phyloP scores from a whole-genome alignment of 2,797 vertebrate species.

The Sebastes kiyomatsui region DNA sequence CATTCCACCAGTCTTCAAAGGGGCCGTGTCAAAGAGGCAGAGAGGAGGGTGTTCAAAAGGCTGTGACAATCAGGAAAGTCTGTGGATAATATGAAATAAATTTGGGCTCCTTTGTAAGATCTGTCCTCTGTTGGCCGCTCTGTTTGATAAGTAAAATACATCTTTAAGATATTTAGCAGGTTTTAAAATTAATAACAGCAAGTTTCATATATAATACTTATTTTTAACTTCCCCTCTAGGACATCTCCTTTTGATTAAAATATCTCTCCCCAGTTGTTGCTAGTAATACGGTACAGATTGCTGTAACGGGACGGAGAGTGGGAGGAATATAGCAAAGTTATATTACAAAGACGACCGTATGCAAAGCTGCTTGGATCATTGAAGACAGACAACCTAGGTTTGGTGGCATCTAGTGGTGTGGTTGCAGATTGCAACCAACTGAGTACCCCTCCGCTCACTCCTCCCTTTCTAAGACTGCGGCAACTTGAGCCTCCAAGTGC shows the following conservation, averaged over 20 bases:
- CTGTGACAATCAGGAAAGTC: constrained; percentile 69
- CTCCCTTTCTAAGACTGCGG: no score
- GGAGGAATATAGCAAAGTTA: constrained; percentile 34
- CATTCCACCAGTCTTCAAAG: constrained; percentile 68
- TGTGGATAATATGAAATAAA: constrained; percentile 63
- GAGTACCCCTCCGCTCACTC: rapidly evolving
- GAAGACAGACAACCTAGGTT: constrained; percentile 40
- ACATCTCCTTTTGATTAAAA: constrained; percentile 75
- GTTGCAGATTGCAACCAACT: no score
- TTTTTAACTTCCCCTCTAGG: constrained; percentile 53
- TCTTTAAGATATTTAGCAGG: constrained; percentile 76
- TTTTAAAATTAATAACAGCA: constrained; percentile 74
- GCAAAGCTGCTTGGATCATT: constrained; percentile 51
- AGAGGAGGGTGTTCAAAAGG: constrained; percentile 64
- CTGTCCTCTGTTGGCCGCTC: constrained; percentile 51
- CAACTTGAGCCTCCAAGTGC: no score
- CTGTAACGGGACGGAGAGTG: constrained; percentile 29
- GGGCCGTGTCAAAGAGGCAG: constrained; percentile 65
- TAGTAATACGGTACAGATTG: constrained; percentile 63
- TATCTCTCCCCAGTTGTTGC: constrained; percentile 65
- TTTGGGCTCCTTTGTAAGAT: constrained; percentile 52
- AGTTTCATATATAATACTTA: constrained; percentile 64
- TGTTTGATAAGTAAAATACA: constrained; percentile 70
- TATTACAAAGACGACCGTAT: constrained; percentile 43
- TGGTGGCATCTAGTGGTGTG: no score